Evolutionary conservation across 2,113 vertebrate genomes (phyloP), one percentile per base, ranked within the genome.

Genomic region (Chitala chitala): DNA sequence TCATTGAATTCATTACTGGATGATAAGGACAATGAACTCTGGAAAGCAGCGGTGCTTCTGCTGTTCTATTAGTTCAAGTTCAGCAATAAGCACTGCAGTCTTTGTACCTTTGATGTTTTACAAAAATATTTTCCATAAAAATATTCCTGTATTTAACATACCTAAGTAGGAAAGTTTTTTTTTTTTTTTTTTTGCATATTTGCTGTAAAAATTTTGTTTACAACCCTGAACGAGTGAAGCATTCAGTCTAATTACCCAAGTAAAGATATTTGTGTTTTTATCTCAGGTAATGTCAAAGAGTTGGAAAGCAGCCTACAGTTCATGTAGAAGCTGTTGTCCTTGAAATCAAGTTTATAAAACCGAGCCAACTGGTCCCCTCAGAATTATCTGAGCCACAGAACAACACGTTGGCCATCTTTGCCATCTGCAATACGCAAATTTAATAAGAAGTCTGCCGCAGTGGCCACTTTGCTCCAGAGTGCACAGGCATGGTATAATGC

Each of bases 401-500:
- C 33, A 17, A 63, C 29, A 33, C 12, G 5, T 26, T 33, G 64
- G 64, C 53, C 44, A 46, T 46, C 44, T 68, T 46, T 46, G 10
- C 68, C 29, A 12, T 6, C 68, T 70, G 68, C 48, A 70, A 26
- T 53, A n/a, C 17, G 5, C 8, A 0, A 13, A 22, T 63, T 59
- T 61, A 51, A 73, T 73, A 46, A 73, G 71, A 33, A 10, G 40
- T 44, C 15, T 13, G n/a, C 29, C 65, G n/a, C 38, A 2, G 24
- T 26, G 70, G 44, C 10, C 26, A 3, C 7, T 20, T 7, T 29
- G 5, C 46, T 73, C 40, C 40, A 42, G 70, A 71, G 53, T 33
- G 29, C 13, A 5, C 51, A 40, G 51, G 42, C 55, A 48, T 70
- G 63, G 72, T 69, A 70, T 22, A 69, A 29, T 64, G 55, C 68